Base-by-base conservation (phyloP, 2,113 vertebrate species). In the Suricata suricatta region DNA sequence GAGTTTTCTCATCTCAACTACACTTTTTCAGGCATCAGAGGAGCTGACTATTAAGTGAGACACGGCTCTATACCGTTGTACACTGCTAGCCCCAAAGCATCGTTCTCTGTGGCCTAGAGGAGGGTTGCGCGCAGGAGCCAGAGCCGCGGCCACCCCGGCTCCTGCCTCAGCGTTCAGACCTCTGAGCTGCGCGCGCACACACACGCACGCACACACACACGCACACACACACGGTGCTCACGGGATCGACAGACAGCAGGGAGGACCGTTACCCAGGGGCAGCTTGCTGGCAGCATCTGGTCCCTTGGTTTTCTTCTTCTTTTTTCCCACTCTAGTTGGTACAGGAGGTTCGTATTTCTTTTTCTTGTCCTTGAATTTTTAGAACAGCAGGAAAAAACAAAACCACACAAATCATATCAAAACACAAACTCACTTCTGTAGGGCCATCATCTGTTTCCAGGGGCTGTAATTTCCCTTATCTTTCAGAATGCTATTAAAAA, bases 261-360 rank as follows among this genome's bases (percentile, higher is more conserved):
- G 60, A 52, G 44, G 4, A 7, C 29, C 5, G 76, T 98, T 98
- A 99, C 99, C 99, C 95, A 99, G 96, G 33, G 99, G 99, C 35
- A 99, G 99, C 97, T 99, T 99, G 98, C 99, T 99, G 84, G 99
- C 99, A 96, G 99, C 99, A 99, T 99, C 99, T 66, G 99, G 99
- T 82, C 99, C 99, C 98, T 99, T 99, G 12, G 99, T 99, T 97
- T 99, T 99, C 99, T 99, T 99, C 99, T 99, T 99, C 98, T 99
- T 99, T 97, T 99, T 99, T 52, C 99, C 99, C 95, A 99, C 99
- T 99, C 99, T 99, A n/a, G 99, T 99, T 95, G 99, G 99, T 96
- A 99, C 99, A 2, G 99, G 99, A 74, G 99, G 99, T 96, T 99
- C 99, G 4, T 99, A 99, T 97, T 99, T 99, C 98, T 99, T 99